A percentile compares a stretch with the other conserved stretches of the same genome.
These are phyloP conservation scores for Chalcis sispes DNA, from an alignment of 2,888 invertebrate genomes.

Conservation along the genomic window DNA sequence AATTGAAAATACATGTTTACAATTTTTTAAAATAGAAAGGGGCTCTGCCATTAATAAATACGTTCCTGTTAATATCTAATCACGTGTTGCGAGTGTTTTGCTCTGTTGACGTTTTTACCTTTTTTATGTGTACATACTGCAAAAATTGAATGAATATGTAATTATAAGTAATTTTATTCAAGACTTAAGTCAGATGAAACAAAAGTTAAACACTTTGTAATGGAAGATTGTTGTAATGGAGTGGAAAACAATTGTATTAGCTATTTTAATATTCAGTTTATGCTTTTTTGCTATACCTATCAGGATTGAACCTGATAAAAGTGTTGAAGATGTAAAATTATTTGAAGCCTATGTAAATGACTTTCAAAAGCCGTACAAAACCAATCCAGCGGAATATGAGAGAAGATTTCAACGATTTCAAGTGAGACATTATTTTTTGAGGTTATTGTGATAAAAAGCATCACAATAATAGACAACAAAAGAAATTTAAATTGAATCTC, in stretches of 20 bases:
- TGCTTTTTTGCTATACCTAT: slow-evolving; percentile 77
- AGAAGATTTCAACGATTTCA: slow-evolving; percentile 75
- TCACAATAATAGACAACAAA: background rate
- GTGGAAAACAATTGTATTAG: slow-evolving; percentile 71
- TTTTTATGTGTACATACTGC: too few species aligned
- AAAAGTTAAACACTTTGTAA: too few species aligned
- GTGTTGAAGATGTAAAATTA: slow-evolving; percentile 67
- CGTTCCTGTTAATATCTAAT: too few species aligned
- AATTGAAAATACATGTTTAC: too few species aligned
- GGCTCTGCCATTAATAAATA: too few species aligned
- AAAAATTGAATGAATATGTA: too few species aligned
- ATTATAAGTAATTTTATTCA: too few species aligned
- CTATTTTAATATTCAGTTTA: slow-evolving; percentile 72
- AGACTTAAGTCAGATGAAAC: too few species aligned
- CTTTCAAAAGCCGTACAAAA: slow-evolving; percentile 78
- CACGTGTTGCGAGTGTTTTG: too few species aligned
- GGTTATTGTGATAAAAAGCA: slow-evolving; percentile 14
- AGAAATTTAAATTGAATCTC: background rate
- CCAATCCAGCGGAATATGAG: slow-evolving; percentile 74
- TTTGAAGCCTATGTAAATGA: slow-evolving; percentile 77
- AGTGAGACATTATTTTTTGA: slow-evolving; percentile 64
- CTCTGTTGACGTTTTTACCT: too few species aligned
- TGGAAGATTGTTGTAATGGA: slow-evolving; percentile 69
- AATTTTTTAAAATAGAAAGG: too few species aligned
- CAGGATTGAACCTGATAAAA: slow-evolving; percentile 65